A percentile compares a stretch with the other conserved stretches of the same genome.
phyloP scores from a whole-genome alignment of 2,888 invertebrate species.

The Cybosia mesomella region DNA sequence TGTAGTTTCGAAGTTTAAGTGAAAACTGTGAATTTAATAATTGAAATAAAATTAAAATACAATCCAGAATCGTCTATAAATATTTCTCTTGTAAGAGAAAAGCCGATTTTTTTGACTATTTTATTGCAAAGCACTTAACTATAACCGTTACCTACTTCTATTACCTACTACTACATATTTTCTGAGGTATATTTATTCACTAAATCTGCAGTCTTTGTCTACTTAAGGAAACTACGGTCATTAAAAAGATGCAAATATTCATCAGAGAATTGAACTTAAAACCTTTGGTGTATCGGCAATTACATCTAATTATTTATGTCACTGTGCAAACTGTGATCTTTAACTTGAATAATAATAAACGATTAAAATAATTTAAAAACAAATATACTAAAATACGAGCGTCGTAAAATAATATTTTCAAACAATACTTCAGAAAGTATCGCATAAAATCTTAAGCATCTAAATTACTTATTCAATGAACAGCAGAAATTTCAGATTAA shows the following conservation, averaged over 20 bases:
- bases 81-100: neutral
- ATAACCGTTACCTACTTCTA: too few species aligned
- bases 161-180: too few species aligned
- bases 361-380: neutral
- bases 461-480: slow-evolving; percentile 30
- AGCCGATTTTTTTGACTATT: neutral
- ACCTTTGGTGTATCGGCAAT: too few species aligned
- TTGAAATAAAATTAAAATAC: neutral
- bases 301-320: too few species aligned
- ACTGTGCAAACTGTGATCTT: neutral
- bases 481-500: slow-evolving; percentile 33
- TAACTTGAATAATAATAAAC: too few species aligned
- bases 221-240: too few species aligned
- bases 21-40: slow-evolving; percentile 25
- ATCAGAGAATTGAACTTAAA: neutral
- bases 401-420: neutral
- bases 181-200: too few species aligned
- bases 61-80: neutral
- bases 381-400: neutral
- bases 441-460: slow-evolving; percentile 17
- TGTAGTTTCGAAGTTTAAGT: slow-evolving; percentile 39
- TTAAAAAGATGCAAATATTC: neutral
- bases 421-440: slow-evolving; percentile 11
- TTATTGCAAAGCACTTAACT: neutral
- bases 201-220: too few species aligned